These are phyloP conservation scores for Elanoides forficatus DNA, from an alignment of 2,113 vertebrate species.

Conservation along the genomic window DNA sequence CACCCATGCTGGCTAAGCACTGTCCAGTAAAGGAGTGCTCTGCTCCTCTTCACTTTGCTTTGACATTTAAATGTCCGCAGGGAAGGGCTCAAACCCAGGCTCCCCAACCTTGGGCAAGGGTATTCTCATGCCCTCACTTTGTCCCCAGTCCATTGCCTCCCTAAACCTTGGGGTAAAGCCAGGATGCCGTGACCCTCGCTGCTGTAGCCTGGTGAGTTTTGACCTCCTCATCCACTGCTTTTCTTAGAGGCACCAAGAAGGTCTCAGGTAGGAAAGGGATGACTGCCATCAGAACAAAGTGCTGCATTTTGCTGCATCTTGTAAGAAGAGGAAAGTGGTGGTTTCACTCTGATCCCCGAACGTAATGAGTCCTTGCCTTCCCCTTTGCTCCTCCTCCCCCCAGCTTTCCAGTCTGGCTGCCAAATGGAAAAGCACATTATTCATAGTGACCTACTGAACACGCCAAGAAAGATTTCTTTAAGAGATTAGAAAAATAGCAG, in stretches of 20 bases:
- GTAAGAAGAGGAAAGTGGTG: background rate
- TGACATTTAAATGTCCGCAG: accelerated
- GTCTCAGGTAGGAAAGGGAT: background rate
- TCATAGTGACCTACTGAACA: background rate
- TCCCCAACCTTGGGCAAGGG: background rate
- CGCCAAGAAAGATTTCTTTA: background rate
- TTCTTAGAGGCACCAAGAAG: background rate
- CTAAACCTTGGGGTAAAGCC: background rate
- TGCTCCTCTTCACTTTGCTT: background rate
- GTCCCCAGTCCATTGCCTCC: accelerated
- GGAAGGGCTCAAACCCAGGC: background rate
- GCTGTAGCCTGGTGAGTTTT: background rate
- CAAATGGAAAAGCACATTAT: slow-evolving; percentile 4
- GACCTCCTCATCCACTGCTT: background rate
- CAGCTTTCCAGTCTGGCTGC: background rate
- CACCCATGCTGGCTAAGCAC: background rate
- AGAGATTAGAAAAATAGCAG: background rate
- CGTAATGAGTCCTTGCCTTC: background rate
- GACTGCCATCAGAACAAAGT: background rate
- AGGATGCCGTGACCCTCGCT: background rate
- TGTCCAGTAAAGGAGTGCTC: accelerated
- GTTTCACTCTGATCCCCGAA: background rate
- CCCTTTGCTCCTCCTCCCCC: background rate
- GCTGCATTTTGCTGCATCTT: background rate
- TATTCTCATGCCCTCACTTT: background rate